phyloP scores from a whole-genome alignment of 2,113 vertebrate species.

The Ptychochromis oligacanthus region DNA sequence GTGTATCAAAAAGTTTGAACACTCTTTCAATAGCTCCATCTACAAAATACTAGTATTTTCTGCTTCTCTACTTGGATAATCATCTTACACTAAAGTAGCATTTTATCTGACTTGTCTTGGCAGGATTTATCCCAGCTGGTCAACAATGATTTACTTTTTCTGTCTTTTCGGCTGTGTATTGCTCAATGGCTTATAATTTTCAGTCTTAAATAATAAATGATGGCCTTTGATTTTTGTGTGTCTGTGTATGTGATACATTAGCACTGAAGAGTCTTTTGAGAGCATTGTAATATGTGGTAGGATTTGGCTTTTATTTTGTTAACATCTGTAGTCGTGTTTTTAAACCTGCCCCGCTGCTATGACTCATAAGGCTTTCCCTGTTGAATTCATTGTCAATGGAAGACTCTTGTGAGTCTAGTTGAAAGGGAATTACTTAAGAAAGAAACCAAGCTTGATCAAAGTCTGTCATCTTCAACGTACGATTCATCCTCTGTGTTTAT shows the following conservation, averaged over 20 bases:
- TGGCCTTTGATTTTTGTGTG: background rate
- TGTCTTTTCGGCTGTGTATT: constrained; percentile 1
- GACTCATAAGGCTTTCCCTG: constrained; percentile 32
- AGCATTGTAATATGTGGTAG: constrained; percentile 3
- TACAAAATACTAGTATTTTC: constrained; percentile 6
- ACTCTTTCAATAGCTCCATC: background rate
- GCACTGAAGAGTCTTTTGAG: constrained; percentile 14
- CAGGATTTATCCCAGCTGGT: constrained; percentile 17
- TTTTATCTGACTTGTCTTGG: background rate
- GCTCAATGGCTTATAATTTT: constrained; percentile 7
- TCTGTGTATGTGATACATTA: background rate
- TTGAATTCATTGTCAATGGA: constrained; percentile 8
- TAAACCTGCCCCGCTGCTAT: constrained; percentile 23
- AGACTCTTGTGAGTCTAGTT: constrained; percentile 32
- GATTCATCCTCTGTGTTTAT: constrained; percentile 29
- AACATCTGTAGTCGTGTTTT: constrained; percentile 44
- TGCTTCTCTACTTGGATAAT: constrained; percentile 12
- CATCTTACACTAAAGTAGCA: background rate
- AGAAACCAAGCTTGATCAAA: constrained; percentile 50
- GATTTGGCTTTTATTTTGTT: constrained; percentile 54
- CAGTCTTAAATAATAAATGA: constrained; percentile 11
- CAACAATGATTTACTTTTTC: background rate
- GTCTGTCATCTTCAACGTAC: constrained; percentile 38
- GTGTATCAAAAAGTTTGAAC: background rate
- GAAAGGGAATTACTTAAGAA: constrained; percentile 58